Base-by-base conservation (phyloP, 2,113 vertebrate species). In the Pteropus alecto region DNA sequence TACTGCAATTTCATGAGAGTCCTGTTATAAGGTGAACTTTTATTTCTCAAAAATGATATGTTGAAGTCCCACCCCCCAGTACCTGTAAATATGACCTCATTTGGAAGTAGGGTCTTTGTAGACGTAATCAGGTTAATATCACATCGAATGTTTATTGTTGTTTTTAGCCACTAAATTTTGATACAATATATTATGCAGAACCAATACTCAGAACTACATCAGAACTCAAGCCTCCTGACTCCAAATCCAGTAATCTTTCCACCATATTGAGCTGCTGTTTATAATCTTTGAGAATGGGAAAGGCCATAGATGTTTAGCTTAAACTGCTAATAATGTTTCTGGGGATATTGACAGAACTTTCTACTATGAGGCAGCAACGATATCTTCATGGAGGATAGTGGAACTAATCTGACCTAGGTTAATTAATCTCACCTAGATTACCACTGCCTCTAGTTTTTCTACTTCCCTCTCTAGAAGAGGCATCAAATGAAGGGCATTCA, bases 201-300 rank as follows among this genome's bases (percentile, higher is more conserved):
- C 43, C 35, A 77, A 63, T 68, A 79, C 33, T 74, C 79, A 94
- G 21, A 82, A 2, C 46, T 35, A 63, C n/a, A 81, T 2, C 33
- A 73, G 28, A 65, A 74, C 38, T 63, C 58, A 87, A 28, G 8
- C 19, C 46, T 93, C 87, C 11, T 63, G n/a, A 70, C 16, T 79
- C 68, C 41, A 85, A 79, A 9, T 81, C 22, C 21, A 91, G 16
- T 67, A 48, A 89, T 61, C 67, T 77, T 85, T 68, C 79, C 82
- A 26, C 28, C 43, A 11, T 11, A 56, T 48, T 24, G 76, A 92
- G 15, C 19, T 54, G 28, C 51, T 35, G 24, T 30, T 92, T 68
- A 83, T 76, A 87, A 79, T n/a, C 24, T 96, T 67, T 70, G n/a
- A 93, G 33, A 18, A 26, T 89, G 35, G 86, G 68, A 92, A 92